A percentile compares a stretch with the other conserved stretches of the same genome.
Evolutionary conservation across 2,888 invertebrate genomes (phyloP).

Genomic region (Lycia hirtaria): DNA sequence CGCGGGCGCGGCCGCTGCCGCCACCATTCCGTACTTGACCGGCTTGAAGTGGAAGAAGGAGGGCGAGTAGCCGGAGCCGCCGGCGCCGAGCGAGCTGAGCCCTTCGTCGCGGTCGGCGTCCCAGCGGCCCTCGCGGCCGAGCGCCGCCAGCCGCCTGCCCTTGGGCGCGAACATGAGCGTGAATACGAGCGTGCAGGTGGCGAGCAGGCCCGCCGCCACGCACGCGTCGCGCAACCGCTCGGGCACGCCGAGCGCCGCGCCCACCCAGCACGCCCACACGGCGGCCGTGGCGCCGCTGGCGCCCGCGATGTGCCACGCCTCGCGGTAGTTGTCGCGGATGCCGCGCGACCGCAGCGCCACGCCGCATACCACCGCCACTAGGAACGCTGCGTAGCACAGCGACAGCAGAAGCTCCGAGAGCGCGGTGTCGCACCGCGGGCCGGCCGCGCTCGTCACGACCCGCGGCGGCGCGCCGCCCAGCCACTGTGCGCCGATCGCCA

Average conservation of each 20-base stretch:
- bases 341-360: constrained; percentile 94
- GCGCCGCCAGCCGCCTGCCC: constrained; percentile 95
- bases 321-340: constrained; percentile 96
- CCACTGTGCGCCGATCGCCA: constrained; percentile 94
- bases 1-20: constrained; percentile 75
- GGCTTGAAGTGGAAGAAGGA: constrained; percentile 97
- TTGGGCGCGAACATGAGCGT: constrained; percentile 97
- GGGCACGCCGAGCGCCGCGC: constrained; percentile 91
- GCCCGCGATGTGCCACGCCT: constrained; percentile 96
- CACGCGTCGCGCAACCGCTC: constrained; percentile 94
- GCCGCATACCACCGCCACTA: constrained; percentile 93
- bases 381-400: constrained; percentile 92
- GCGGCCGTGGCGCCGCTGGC: constrained; percentile 94
- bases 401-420: constrained; percentile 91
- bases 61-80: constrained; percentile 94
- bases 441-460: constrained; percentile 55
- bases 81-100: constrained; percentile 91
- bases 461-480: constrained; percentile 91
- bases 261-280: constrained; percentile 93
- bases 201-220: constrained; percentile 94
- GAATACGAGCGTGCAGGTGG: constrained; percentile 94
- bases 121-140: constrained; percentile 95
- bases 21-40: constrained; percentile 90
- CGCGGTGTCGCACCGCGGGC: constrained; percentile 87
- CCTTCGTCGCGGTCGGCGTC: constrained; percentile 93